These are phyloP conservation scores for Oithona nana DNA, from an alignment of 2,888 invertebrate genomes.

Conservation along the genomic window DNA sequence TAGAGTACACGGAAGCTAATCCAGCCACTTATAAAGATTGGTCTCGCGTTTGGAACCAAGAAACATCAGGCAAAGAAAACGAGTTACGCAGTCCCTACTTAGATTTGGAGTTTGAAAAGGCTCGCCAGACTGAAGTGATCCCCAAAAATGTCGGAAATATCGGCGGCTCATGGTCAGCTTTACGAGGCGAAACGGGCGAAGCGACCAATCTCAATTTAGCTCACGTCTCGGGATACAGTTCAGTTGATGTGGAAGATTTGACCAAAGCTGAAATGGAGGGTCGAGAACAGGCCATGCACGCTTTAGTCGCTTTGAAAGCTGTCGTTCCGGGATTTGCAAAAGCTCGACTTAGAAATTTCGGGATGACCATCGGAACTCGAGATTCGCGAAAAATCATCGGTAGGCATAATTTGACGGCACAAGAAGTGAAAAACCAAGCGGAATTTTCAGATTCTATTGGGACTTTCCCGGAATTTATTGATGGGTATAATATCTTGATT, in stretches of 20 bases:
- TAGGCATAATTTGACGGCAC: neutral
- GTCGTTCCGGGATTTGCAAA: neutral
- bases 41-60: neutral
- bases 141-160: neutral
- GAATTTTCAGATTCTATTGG: neutral
- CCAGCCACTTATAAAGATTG: slow-evolving; percentile 7
- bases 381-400: neutral
- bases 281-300: slow-evolving; percentile 6
- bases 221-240: neutral
- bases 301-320: neutral
- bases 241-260: neutral
- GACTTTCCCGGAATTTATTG: slow-evolving; percentile 3
- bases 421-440: neutral
- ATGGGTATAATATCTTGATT: slow-evolving; percentile 5
- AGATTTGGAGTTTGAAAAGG: slow-evolving; percentile 6
- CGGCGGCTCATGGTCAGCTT: slow-evolving; percentile 7
- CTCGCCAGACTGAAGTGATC: neutral
- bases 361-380: slow-evolving; percentile 1
- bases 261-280: slow-evolving; percentile 12
- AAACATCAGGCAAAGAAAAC: slow-evolving; percentile 11
- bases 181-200: neutral
- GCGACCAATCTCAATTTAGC: slow-evolving; percentile 6
- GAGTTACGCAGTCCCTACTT: neutral
- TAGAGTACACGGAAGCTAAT: neutral
- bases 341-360: slow-evolving; percentile 2